These are phyloP conservation scores for Bufo gargarizans DNA, from an alignment of 2,113 vertebrate genomes.

Conservation along the genomic window DNA sequence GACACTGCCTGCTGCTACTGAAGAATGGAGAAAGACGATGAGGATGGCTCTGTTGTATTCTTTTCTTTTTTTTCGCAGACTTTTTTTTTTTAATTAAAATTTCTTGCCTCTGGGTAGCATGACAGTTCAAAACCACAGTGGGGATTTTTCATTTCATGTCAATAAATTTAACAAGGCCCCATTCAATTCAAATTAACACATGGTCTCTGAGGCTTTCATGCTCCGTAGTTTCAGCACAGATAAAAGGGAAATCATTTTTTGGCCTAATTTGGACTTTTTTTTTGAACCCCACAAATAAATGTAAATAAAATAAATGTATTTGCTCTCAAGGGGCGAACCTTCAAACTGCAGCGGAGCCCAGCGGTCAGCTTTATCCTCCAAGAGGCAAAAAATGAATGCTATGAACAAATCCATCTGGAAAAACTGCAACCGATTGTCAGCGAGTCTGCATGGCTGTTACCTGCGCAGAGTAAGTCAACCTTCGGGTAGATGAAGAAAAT, in stretches of 20 bases:
- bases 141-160: slow-evolving; percentile 67
- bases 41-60: slow-evolving; percentile 9
- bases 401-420: neutral
- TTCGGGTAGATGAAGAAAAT: neutral
- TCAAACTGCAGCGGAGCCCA: neutral
- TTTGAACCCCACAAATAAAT: slow-evolving; percentile 21
- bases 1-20: slow-evolving; percentile 6
- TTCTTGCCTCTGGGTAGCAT: slow-evolving; percentile 66
- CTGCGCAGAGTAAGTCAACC: neutral
- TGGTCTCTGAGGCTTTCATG: slow-evolving; percentile 60
- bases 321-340: neutral
- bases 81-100: slow-evolving; percentile 68
- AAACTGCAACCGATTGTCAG: neutral
- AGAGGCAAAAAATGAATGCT: neutral
- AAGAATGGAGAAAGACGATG: slow-evolving; percentile 4
- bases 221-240: slow-evolving; percentile 44
- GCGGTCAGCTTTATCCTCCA: neutral
- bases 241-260: slow-evolving; percentile 54
- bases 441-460: neutral
- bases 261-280: slow-evolving; percentile 45
- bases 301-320: slow-evolving; percentile 35
- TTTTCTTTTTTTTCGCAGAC: slow-evolving; percentile 2
- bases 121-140: slow-evolving; percentile 64
- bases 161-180: slow-evolving; percentile 68
- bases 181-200: slow-evolving; percentile 64